These are phyloP conservation scores for Pyxicephalus adspersus DNA, from an alignment of 2,113 vertebrate species.

Conservation along the genomic window DNA sequence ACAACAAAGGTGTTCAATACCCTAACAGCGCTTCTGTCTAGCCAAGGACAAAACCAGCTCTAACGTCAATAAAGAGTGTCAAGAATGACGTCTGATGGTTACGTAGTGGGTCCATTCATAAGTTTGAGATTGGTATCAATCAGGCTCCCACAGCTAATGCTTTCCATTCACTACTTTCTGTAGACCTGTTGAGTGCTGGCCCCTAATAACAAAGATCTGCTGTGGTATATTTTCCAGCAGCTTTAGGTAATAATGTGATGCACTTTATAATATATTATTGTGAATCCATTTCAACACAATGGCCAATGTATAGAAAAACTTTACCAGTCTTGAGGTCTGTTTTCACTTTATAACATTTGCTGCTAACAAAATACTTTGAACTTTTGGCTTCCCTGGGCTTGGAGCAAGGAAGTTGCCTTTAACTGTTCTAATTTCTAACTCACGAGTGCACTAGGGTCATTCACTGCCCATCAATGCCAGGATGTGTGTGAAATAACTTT, in stretches of 20 bases:
- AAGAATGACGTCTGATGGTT: slow-evolving; percentile 41
- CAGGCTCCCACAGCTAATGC: slow-evolving; percentile 30
- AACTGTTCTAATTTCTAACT: no score
- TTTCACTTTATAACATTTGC: no score
- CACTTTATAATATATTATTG: no score
- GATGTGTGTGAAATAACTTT: no score
- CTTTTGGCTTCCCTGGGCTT: no score
- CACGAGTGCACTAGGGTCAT: no score
- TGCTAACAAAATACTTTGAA: no score
- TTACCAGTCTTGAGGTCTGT: no score
- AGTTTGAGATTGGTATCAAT: slow-evolving; percentile 20
- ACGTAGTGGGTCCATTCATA: not conserved
- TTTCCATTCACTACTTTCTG: not conserved
- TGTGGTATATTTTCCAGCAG: not conserved
- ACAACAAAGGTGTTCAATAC: not conserved
- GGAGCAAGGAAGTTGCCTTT: no score
- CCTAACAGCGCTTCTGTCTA: not conserved
- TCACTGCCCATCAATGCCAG: no score
- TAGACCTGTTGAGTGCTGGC: not conserved
- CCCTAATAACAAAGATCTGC: not conserved
- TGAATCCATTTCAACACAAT: no score
- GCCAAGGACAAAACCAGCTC: slow-evolving; percentile 2
- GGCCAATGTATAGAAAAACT: no score
- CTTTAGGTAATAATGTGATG: not conserved
- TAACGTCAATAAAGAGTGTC: slow-evolving; percentile 19